These are phyloP conservation scores for Neoniphon sammara DNA, from an alignment of 2,797 vertebrate species.

Conservation along the genomic window DNA sequence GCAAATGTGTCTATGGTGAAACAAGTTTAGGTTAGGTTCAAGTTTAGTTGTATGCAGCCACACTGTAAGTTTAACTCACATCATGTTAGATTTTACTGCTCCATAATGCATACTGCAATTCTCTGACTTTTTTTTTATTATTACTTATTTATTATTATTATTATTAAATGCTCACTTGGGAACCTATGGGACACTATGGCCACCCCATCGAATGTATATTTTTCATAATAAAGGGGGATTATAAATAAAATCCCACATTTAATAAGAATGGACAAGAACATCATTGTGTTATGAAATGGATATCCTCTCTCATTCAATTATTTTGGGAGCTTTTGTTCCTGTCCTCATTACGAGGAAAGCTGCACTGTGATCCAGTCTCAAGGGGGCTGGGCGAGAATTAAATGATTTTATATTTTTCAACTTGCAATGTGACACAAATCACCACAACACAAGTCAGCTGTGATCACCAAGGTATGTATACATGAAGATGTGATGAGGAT, in stretches of 20 bases:
- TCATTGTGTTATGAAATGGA: constrained; percentile 10
- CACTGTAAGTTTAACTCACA: not conserved
- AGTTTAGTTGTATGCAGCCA: not conserved
- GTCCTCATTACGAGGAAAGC: not conserved
- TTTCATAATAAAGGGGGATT: constrained; percentile 30
- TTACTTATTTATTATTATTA: not conserved
- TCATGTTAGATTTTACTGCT: not conserved
- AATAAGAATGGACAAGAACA: not conserved
- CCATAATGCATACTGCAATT: not conserved
- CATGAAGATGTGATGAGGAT: constrained; percentile 16
- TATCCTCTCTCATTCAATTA: constrained; percentile 17
- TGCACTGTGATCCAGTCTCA: constrained; percentile 1
- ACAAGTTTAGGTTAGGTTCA: not conserved
- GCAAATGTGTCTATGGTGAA: not conserved
- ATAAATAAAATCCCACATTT: constrained; percentile 23
- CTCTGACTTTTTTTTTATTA: not conserved
- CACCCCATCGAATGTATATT: not conserved
- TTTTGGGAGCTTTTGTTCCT: constrained; percentile 14
- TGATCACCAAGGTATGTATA: constrained; percentile 9
- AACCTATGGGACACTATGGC: not conserved
- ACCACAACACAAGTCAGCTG: not conserved
- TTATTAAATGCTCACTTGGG: not conserved
- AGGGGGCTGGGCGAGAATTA: not conserved
- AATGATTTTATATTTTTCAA: constrained; percentile 18
- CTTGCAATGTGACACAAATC: constrained; percentile 3